Conservation (phyloP, 2,797 vertebrate species). For the Catostomus latipinnis region DNA sequence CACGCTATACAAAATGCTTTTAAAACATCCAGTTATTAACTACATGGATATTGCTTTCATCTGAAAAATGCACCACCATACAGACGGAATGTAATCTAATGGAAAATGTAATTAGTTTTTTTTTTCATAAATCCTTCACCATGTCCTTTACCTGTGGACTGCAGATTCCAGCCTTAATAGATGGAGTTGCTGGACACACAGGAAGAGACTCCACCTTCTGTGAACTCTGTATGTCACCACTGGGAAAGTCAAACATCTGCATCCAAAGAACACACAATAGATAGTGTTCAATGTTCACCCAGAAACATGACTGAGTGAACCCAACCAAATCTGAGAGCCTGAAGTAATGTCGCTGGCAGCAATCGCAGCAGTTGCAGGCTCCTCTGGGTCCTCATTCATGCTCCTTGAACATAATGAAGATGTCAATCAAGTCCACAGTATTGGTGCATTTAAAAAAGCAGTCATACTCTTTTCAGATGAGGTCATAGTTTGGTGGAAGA, state of each 20-base stretch:
- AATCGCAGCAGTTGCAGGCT: neutral
- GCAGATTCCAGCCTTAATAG: conserved; percentile 63
- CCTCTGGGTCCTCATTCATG: conserved; percentile 49
- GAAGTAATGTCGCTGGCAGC: neutral
- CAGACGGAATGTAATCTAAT: neutral
- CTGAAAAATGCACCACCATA: conserved; percentile 44
- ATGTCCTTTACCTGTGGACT: conserved; percentile 60
- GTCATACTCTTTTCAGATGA: conserved; percentile 82
- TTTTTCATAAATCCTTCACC: neutral
- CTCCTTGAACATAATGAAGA: conserved; percentile 78
- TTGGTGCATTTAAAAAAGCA: conserved; percentile 86
- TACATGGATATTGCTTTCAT: conserved; percentile 69
- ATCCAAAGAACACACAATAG: conserved; percentile 60
- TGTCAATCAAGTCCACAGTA: conserved; percentile 89
- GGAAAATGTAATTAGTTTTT: neutral
- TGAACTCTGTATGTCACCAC: neutral
- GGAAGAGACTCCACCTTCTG: neutral
- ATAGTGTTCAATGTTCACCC: neutral
- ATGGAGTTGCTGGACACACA: conserved; percentile 70
- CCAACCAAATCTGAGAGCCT: neutral
- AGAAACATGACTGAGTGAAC: neutral
- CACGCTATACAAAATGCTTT: conserved; percentile 61
- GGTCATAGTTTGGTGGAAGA: conserved; percentile 81
- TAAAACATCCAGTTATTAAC: conserved; percentile 70
- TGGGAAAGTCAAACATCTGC: conserved; percentile 82